Percentiles rank a stretch among this genome's conserved stretches.
Conservation (phyloP, 2,797 vertebrate species). For the Oreochromis mossambicus region DNA sequence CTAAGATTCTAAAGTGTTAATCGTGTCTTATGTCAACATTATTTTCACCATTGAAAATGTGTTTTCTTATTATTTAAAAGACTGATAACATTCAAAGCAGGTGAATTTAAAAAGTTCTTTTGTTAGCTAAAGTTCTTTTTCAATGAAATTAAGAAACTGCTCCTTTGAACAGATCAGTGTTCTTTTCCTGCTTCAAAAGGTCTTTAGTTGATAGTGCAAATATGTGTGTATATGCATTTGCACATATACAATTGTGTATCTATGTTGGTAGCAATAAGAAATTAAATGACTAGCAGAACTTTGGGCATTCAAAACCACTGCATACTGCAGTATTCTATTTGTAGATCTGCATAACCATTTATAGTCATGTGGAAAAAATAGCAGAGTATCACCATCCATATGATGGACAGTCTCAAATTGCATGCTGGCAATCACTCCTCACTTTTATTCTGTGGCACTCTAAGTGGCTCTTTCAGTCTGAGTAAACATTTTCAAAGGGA, state of each 20-base stretch:
- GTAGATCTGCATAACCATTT: neutral
- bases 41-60: neutral
- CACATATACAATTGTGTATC: neutral
- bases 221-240: neutral
- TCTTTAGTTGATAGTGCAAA: neutral
- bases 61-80: neutral
- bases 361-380: conserved; percentile 9
- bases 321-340: neutral
- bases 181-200: neutral
- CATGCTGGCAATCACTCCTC: conserved; percentile 8
- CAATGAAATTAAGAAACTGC: neutral
- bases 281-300: neutral
- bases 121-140: neutral
- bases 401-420: conserved; percentile 21
- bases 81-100: neutral
- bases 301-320: neutral
- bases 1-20: neutral
- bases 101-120: neutral
- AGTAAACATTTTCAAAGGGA: conserved; percentile 35
- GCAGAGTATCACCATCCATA: neutral
- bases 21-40: neutral
- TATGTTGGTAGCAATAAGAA: neutral
- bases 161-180: neutral
- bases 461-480: conserved; percentile 38
- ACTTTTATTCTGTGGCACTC: conserved; percentile 12